phyloP scores from a whole-genome alignment of 2,888 invertebrate genomes.

The Tenthredo mesomela region DNA sequence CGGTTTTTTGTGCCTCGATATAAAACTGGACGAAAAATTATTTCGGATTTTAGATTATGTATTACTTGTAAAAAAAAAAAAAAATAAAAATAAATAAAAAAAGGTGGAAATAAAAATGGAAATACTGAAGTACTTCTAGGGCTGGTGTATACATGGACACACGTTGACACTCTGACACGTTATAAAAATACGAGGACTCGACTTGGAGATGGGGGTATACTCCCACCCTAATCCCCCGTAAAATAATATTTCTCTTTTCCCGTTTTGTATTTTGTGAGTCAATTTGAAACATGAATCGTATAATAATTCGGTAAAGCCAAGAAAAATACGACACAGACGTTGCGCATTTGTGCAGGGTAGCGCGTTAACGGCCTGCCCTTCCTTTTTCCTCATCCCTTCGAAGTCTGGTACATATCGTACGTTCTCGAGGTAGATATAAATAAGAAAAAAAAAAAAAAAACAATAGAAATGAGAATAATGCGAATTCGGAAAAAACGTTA shows the following conservation, averaged over 20 bases:
- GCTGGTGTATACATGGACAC: slow-evolving; percentile 23
- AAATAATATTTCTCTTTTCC: slow-evolving; percentile 76
- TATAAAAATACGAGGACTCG: slow-evolving; percentile 43
- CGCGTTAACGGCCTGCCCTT: slow-evolving; percentile 31
- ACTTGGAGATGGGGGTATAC: slow-evolving; percentile 6
- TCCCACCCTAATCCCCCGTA: slow-evolving; percentile 63
- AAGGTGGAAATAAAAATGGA: background rate
- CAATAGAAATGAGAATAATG: background rate
- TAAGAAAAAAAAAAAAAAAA: background rate
- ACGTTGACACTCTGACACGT: slow-evolving; percentile 41
- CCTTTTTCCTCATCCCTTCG: background rate
- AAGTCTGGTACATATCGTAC: background rate
- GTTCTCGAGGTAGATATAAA: background rate
- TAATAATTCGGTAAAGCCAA: slow-evolving; percentile 76
- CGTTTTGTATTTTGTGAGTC: slow-evolving; percentile 77
- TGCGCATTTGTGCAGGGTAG: slow-evolving; percentile 19
- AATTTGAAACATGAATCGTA: slow-evolving; percentile 78
- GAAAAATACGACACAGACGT: slow-evolving; percentile 70
- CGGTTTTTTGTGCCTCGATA: background rate
- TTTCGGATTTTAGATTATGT: background rate
- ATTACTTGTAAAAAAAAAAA: background rate
- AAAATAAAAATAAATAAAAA: background rate
- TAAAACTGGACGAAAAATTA: background rate
- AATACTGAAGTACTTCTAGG: background rate
- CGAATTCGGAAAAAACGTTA: background rate